phyloP scores from a whole-genome alignment of 2,888 invertebrate species.

The Euplagia quadripunctaria region DNA sequence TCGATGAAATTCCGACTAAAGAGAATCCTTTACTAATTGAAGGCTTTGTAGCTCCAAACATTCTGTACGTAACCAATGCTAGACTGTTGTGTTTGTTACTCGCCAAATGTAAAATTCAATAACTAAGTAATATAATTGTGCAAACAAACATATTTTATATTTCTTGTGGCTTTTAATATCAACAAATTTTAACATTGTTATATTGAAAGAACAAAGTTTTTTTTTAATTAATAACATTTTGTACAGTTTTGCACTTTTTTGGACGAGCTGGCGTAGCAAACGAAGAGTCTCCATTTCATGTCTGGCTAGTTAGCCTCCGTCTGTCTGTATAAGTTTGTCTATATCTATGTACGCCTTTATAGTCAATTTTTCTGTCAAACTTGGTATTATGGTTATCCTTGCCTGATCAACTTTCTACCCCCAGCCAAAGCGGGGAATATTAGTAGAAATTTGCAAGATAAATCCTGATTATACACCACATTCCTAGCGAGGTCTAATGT shows the following conservation, averaged over 20 bases:
- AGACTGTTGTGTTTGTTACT: slow-evolving; percentile 20
- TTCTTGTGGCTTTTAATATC: not conserved
- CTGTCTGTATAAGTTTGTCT: not conserved
- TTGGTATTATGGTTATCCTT: not conserved
- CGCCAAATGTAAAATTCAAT: slow-evolving; percentile 14
- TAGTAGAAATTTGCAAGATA: no score
- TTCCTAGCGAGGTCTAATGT: not conserved
- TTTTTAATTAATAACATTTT: not conserved
- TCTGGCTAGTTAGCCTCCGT: not conserved
- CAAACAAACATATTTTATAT: not conserved
- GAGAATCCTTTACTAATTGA: slow-evolving; percentile 49
- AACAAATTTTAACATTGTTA: not conserved
- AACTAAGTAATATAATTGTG: slow-evolving; percentile 21
- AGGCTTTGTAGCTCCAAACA: slow-evolving; percentile 39
- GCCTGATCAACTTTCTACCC: no score
- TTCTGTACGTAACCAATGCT: slow-evolving; percentile 22
- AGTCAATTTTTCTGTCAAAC: not conserved
- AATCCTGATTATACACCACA: not conserved
- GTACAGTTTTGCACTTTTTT: not conserved
- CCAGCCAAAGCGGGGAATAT: not conserved
- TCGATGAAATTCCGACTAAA: slow-evolving; percentile 46
- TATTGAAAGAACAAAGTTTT: not conserved
- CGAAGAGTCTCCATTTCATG: not conserved
- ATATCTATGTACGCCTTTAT: not conserved
- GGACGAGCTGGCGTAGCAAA: not conserved